Conservation (phyloP, 2,113 vertebrate genomes). For the Vulpes lagopus region DNA sequence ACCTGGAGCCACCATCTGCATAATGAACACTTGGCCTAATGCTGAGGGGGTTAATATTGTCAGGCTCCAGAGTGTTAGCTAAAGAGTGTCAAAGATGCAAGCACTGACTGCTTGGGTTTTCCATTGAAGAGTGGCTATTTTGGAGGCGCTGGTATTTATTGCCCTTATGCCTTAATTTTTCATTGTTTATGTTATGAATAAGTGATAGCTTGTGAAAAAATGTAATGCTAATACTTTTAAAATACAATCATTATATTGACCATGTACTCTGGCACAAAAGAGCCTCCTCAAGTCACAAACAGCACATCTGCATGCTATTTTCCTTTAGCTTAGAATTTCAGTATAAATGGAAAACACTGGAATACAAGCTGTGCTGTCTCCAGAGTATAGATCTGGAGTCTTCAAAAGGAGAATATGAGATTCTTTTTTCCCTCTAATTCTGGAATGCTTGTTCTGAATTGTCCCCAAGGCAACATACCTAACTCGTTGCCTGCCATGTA, state of each 20-base stretch:
- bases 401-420: conserved; percentile 69
- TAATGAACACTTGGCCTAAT: background rate
- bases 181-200: conserved; percentile 27
- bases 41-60: too few relatives aligned
- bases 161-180: conserved; percentile 39
- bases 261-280: conserved; percentile 49
- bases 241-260: conserved; percentile 41
- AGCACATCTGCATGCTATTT: conserved; percentile 78
- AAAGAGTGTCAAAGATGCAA: background rate
- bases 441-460: conserved; percentile 49
- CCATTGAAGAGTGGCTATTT: background rate
- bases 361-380: conserved; percentile 67
- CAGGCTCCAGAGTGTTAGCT: background rate
- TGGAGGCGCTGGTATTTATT: background rate
- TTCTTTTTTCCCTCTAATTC: conserved; percentile 53
- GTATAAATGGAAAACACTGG: conserved; percentile 71
- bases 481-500: background rate
- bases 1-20: background rate
- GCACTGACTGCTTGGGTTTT: background rate
- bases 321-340: conserved; percentile 72
- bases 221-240: conserved; percentile 42
- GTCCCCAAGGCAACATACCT: conserved; percentile 70
- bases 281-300: conserved; percentile 34
- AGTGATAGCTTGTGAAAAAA: conserved; percentile 48
- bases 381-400: conserved; percentile 72